phyloP scores from a whole-genome alignment of 2,888 invertebrate species.

The Corythucha ciliata region DNA sequence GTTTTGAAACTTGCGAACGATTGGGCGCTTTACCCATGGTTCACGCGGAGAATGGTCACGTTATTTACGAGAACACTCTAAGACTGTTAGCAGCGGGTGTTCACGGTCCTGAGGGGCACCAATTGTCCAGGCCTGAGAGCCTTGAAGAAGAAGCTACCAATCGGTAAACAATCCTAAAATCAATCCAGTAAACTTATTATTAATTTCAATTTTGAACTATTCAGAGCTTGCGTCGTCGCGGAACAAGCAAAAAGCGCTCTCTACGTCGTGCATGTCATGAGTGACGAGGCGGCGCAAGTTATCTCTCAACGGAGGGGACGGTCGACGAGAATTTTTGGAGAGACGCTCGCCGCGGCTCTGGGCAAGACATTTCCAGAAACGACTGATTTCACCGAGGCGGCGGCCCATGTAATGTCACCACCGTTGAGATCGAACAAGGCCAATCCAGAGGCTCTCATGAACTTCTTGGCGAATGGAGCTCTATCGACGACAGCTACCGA shows the following conservation, averaged over 20 bases:
- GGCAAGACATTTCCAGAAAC: slow-evolving; percentile 43
- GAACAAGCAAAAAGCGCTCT: slow-evolving; percentile 90
- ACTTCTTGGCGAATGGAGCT: slow-evolving; percentile 74
- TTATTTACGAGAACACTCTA: slow-evolving; percentile 80
- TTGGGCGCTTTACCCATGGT: slow-evolving; percentile 84
- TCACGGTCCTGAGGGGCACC: slow-evolving; percentile 91
- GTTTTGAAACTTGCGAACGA: slow-evolving; percentile 72
- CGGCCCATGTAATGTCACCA: slow-evolving; percentile 88
- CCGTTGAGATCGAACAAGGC: slow-evolving; percentile 82
- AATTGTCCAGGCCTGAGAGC: slow-evolving; percentile 87
- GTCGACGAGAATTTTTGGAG: slow-evolving; percentile 60
- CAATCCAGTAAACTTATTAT: neutral
- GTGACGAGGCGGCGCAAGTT: slow-evolving; percentile 75
- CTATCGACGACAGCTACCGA: slow-evolving; percentile 90
- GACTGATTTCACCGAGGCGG: slow-evolving; percentile 82
- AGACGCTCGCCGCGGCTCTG: slow-evolving; percentile 77
- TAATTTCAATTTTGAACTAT: no score
- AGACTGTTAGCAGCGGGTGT: slow-evolving; percentile 76
- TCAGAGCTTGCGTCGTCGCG: slow-evolving; percentile 79
- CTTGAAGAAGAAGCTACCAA: slow-evolving; percentile 94
- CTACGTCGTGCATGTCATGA: slow-evolving; percentile 95
- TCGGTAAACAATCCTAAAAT: slow-evolving; percentile 35
- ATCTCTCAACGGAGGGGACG: slow-evolving; percentile 59
- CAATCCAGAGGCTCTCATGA: slow-evolving; percentile 80
- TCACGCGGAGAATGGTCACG: slow-evolving; percentile 94